Percentiles rank a stretch among this genome's conserved stretches.
Conservation (phyloP, 2,888 invertebrate genomes). For the Hecatera dysodea region DNA sequence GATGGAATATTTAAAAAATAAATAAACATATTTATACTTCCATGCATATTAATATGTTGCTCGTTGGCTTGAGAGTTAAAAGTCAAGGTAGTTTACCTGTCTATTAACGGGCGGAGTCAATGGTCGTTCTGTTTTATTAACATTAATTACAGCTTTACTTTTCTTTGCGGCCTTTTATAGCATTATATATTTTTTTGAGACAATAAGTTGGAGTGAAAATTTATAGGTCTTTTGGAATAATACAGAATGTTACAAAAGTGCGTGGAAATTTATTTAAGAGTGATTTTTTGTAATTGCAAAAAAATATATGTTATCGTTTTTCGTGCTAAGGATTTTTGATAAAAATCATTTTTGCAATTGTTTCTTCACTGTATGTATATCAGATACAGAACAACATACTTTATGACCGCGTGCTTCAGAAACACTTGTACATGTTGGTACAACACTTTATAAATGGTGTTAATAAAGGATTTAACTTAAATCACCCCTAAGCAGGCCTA, state of each 20-base stretch:
- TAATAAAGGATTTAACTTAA: neutral
- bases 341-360: no score
- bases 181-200: neutral
- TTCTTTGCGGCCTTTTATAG: slow-evolving; percentile 1
- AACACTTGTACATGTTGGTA: no score
- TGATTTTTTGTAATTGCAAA: no score
- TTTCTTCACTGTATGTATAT: no score
- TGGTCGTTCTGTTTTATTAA: slow-evolving; percentile 42
- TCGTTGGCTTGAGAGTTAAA: slow-evolving; percentile 45
- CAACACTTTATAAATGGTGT: neutral
- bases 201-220: neutral
- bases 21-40: slow-evolving; percentile 27
- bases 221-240: no score
- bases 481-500: neutral
- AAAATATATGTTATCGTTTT: no score
- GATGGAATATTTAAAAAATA: slow-evolving; percentile 28
- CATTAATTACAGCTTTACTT: slow-evolving; percentile 44
- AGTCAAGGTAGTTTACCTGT: slow-evolving; percentile 54
- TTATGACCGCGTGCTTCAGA: no score
- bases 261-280: no score
- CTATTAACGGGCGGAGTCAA: slow-evolving; percentile 40
- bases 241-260: no score
- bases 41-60: slow-evolving; percentile 33
- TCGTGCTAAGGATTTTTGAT: no score
- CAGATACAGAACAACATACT: no score